Evolutionary conservation across 2,888 invertebrate species (phyloP), one percentile per base, ranked within the genome.

Genomic region (Toxonevra muliebris): DNA sequence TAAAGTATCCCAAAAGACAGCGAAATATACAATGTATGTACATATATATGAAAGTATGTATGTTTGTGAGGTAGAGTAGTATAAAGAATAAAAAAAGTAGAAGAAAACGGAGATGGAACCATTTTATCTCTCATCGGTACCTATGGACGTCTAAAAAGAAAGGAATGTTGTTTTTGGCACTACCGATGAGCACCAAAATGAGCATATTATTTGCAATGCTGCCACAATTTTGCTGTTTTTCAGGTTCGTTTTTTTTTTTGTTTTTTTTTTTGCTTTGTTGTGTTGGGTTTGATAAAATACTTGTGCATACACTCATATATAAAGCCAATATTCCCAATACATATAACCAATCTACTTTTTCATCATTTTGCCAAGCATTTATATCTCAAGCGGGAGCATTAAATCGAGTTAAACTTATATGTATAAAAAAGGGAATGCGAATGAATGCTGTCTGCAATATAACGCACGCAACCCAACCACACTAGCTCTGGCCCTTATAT

Each of bases 401-500:
- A 80, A 80, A 80, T 81, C 76, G 79, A 79, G 78, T 80, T 80
- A 79, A 80, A 76, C 76, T 80, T 76, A 79, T 79, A 79, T 76
- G 79, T n/a, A n/a, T n/a, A n/a, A n/a, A n/a, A n/a, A n/a, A n/a
- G n/a, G 72, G 8, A 42, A 19, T 71, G 74, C 48, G 57, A 65
- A 13, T 20, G 63, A 53, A 64, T 48, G 30, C 64, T 52, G 30
- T 50, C 50, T 20, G 15, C n/a, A n/a, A n/a, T n/a, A n/a, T n/a
- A n/a, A n/a, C 45, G 2, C 20, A 40, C 17, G n/a, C 59, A 12
- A 62, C 17, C 52, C 45, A 69, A 20, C 11, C 43, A 62, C 48
- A 66, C 43, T 12, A 40, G 12, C 48, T 59, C 20, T 40, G 59
- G 45, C 12, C 45, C 77, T 73, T 77, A 76, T 77, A 79, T 77